Percentiles rank a stretch among this genome's conserved stretches.
These are phyloP conservation scores for Chiloscyllium punctatum DNA, from an alignment of 2,797 vertebrate genomes.

Conservation along the genomic window DNA sequence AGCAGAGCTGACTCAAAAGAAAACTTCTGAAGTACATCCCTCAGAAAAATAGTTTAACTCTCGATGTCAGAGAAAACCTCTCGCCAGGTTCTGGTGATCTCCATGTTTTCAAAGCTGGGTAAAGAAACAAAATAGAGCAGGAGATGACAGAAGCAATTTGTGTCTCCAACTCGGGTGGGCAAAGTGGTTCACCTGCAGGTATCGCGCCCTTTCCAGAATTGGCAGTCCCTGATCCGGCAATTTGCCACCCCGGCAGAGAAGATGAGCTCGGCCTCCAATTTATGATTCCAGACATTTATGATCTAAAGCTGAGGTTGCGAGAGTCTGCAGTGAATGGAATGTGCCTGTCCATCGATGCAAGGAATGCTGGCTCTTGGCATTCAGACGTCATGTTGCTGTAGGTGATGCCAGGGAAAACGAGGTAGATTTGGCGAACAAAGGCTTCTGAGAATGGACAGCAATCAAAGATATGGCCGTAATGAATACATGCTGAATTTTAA, in stretches of 20 bases:
- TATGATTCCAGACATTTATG: not conserved
- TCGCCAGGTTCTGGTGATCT: not conserved
- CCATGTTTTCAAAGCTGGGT: not conserved
- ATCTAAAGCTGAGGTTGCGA: not conserved
- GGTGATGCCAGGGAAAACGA: not conserved
- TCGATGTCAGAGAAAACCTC: not conserved
- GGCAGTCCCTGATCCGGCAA: not conserved
- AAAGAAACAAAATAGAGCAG: too few species aligned
- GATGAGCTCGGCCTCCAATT: not conserved
- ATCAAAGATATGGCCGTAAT: not conserved
- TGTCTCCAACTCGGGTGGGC: conserved; percentile 47
- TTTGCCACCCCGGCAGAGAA: not conserved
- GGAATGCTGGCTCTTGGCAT: not conserved
- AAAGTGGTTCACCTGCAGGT: not conserved
- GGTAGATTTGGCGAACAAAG: not conserved
- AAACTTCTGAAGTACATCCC: not conserved
- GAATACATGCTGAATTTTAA: not conserved
- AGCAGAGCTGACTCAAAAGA: not conserved
- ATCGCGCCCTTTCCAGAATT: not conserved
- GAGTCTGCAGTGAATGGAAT: not conserved
- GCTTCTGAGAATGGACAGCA: not conserved
- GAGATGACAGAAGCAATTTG: conserved; percentile 44
- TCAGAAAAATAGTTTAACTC: conserved; percentile 1
- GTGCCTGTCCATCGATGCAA: not conserved
- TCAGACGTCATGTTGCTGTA: too few species aligned